Evolutionary conservation across 2,888 invertebrate species (phyloP).

Genomic region (Melanargia galathea): DNA sequence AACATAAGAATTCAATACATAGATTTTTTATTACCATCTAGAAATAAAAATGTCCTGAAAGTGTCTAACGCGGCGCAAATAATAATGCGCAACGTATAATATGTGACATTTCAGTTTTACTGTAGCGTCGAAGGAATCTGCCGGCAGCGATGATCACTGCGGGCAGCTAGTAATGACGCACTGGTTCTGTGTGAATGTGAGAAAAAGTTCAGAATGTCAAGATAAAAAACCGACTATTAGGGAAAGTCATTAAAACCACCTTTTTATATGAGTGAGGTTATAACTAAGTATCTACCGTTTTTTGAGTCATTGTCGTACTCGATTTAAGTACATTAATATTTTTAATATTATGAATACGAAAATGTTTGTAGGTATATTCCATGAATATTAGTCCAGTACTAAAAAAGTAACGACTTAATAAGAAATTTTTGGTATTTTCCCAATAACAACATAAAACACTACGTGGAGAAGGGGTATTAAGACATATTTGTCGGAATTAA

Average conservation of each 20-base stretch:
- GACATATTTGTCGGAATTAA: no score
- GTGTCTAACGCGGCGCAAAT: slow-evolving; percentile 50
- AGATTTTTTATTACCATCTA: background rate
- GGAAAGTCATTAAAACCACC: background rate
- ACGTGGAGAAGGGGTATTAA: no score
- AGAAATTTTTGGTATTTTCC: no score
- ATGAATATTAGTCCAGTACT: no score
- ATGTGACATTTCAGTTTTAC: slow-evolving; percentile 59
- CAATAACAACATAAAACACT: no score
- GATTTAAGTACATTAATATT: no score
- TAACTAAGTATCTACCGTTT: background rate
- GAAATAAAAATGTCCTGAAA: slow-evolving; percentile 58
- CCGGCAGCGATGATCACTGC: slow-evolving; percentile 57
- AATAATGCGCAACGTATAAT: slow-evolving; percentile 48
- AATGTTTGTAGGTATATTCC: no score
- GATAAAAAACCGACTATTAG: background rate
- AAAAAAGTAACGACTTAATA: no score
- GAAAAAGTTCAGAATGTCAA: background rate
- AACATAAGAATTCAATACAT: no score
- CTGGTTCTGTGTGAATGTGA: background rate
- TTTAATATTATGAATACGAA: no score
- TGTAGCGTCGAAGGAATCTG: slow-evolving; percentile 76
- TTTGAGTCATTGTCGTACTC: background rate
- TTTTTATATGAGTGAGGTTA: background rate
- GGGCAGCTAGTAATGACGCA: slow-evolving; percentile 75